These are phyloP conservation scores for Bacillus rossius DNA, from an alignment of 1,140 invertebrate species.

Conservation along the genomic window DNA sequence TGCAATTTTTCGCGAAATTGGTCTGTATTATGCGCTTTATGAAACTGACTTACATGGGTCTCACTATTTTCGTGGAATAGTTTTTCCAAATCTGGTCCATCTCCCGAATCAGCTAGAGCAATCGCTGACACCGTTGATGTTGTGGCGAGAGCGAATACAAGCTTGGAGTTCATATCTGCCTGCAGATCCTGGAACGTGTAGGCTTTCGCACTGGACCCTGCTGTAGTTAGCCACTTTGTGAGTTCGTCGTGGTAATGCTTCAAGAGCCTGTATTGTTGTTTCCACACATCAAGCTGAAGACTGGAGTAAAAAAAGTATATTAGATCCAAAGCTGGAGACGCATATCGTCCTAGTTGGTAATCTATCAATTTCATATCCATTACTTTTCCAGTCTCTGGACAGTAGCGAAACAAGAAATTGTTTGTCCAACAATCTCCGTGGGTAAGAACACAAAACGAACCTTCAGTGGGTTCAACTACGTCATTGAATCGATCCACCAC, in stretches of 20 bases:
- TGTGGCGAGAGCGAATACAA: conserved; percentile 31
- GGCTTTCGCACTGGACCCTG: conserved; percentile 36
- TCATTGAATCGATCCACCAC: neutral
- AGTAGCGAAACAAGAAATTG: conserved; percentile 46
- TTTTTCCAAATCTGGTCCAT: conserved; percentile 25
- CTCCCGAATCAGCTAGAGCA: conserved; percentile 27
- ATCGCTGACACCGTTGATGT: conserved; percentile 30
- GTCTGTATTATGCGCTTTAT: too few species aligned
- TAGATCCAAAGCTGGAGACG: conserved; percentile 49
- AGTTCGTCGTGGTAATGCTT: conserved; percentile 39
- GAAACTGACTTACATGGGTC: too few species aligned
- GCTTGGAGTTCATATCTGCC: conserved; percentile 29
- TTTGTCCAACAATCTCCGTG: conserved; percentile 52
- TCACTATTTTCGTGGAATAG: neutral
- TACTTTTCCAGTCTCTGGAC: conserved; percentile 17
- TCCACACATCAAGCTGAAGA: conserved; percentile 32
- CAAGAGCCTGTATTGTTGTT: conserved; percentile 36
- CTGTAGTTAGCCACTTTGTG: conserved; percentile 32
- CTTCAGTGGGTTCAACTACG: neutral
- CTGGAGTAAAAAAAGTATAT: conserved; percentile 54
- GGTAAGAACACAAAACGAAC: conserved; percentile 34
- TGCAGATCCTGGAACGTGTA: conserved; percentile 40
- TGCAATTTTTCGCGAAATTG: too few species aligned
- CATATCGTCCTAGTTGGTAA: conserved; percentile 37
- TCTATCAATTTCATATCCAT: conserved; percentile 38